phyloP scores from a whole-genome alignment of 2,113 vertebrate species.

The Grallaria varia region DNA sequence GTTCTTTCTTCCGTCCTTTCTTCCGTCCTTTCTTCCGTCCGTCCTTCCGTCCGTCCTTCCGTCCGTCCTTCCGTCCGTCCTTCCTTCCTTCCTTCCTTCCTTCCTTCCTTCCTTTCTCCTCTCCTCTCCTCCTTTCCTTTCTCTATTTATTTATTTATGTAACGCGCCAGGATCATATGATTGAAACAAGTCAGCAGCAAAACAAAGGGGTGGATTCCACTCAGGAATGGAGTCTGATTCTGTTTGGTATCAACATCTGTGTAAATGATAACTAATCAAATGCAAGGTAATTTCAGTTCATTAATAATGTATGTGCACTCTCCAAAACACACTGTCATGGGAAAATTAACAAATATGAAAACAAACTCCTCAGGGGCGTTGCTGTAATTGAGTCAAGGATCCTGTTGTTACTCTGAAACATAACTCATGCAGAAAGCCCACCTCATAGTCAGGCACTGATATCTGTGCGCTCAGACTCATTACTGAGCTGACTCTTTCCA shows the following conservation, averaged over 20 bases:
- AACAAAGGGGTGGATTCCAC: background rate
- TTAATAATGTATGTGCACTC: constrained; percentile 5
- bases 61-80: too few species aligned
- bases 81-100: too few species aligned
- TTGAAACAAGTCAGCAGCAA: background rate
- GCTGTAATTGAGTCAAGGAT: constrained; percentile 19
- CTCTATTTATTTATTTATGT: background rate
- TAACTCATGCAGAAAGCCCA: background rate
- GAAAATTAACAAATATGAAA: constrained; percentile 24
- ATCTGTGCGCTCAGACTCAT: background rate
- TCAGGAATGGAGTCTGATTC: background rate
- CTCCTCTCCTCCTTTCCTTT: too few species aligned
- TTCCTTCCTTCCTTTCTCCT: too few species aligned
- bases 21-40: too few species aligned
- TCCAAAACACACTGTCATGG: background rate
- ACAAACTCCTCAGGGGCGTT: constrained; percentile 12
- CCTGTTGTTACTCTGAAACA: background rate
- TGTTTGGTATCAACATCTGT: background rate
- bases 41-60: too few species aligned
- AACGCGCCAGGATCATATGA: background rate
- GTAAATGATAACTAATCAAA: background rate
- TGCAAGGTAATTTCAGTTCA: background rate
- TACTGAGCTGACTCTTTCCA: background rate
- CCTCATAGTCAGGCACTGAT: background rate
- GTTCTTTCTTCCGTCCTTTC: too few species aligned